Conservation (phyloP, 2,113 vertebrate genomes). For the Trichechus manatus region DNA sequence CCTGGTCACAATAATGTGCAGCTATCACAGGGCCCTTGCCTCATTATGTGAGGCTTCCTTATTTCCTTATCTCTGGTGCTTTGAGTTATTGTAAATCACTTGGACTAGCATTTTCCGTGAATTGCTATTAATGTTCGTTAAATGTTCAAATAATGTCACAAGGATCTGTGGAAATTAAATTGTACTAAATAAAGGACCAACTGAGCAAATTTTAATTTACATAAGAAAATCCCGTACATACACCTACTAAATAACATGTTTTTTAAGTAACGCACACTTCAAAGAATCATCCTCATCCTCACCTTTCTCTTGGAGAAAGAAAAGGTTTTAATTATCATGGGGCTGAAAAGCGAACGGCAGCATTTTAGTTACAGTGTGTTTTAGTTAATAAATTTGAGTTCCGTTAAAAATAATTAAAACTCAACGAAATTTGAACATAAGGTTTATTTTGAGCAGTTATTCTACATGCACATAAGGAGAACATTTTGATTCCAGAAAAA, state of each 20-base stretch:
- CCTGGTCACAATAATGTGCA: background rate
- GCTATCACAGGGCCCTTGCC: background rate
- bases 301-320: background rate
- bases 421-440: too few relatives aligned
- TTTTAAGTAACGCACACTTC: background rate
- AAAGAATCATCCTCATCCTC: background rate
- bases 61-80: background rate
- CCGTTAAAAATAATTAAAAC: background rate
- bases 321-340: background rate
- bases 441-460: too few relatives aligned
- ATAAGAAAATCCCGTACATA: background rate
- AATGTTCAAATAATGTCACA: constrained; percentile 33
- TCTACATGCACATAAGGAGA: too few relatives aligned
- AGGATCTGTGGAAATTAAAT: constrained; percentile 27
- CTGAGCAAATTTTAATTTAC: constrained; percentile 9
- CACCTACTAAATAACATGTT: background rate
- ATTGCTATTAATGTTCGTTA: constrained; percentile 50
- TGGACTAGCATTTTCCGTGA: background rate
- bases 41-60: background rate
- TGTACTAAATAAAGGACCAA: constrained; percentile 46
- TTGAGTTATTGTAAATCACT: background rate
- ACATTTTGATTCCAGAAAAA: too few relatives aligned
- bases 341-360: background rate
- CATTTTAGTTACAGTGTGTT: background rate
- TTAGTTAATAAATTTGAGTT: background rate